A percentile compares a stretch with the other conserved stretches of the same genome.
Evolutionary conservation across 1,140 invertebrate genomes (phyloP).

Genomic region (Parasteatoda tepidariorum): DNA sequence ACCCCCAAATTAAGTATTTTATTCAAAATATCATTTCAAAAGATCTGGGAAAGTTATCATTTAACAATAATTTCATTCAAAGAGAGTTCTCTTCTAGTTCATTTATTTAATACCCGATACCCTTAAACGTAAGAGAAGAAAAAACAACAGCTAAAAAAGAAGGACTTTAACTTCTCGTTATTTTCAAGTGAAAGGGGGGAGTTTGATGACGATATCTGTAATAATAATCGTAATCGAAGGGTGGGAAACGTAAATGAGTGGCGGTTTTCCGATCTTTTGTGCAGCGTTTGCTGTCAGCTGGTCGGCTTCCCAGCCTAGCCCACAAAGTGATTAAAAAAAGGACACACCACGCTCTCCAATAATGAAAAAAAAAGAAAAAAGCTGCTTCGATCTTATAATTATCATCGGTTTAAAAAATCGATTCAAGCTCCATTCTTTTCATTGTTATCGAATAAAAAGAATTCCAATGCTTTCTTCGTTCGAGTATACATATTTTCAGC

Average conservation of each 20-base stretch:
- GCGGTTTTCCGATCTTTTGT: slow-evolving; percentile 46
- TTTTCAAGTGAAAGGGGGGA: neutral
- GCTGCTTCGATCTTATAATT: slow-evolving; percentile 54
- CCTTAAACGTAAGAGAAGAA: neutral
- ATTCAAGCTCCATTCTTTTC: slow-evolving; percentile 23
- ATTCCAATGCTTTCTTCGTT: neutral
- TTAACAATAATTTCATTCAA: no score
- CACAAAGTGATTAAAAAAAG: slow-evolving; percentile 46
- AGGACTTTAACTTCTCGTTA: slow-evolving; percentile 12
- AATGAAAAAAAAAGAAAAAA: slow-evolving; percentile 25
- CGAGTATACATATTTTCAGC: no score
- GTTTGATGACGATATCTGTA: slow-evolving; percentile 51
- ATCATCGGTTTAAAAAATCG: slow-evolving; percentile 59
- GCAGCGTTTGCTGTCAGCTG: slow-evolving; percentile 32
- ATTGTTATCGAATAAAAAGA: slow-evolving; percentile 1
- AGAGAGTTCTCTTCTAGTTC: no score
- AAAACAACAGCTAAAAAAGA: neutral
- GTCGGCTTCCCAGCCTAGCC: slow-evolving; percentile 40
- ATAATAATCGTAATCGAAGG: slow-evolving; percentile 57
- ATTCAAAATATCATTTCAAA: no score
- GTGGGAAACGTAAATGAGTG: slow-evolving; percentile 45
- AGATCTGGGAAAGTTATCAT: no score
- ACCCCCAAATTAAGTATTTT: no score
- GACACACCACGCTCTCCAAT: slow-evolving; percentile 23
- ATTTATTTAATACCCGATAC: neutral